Evolutionary conservation across 2,797 vertebrate genomes (phyloP).

Genomic region (Enteromius thamalakanensis): DNA sequence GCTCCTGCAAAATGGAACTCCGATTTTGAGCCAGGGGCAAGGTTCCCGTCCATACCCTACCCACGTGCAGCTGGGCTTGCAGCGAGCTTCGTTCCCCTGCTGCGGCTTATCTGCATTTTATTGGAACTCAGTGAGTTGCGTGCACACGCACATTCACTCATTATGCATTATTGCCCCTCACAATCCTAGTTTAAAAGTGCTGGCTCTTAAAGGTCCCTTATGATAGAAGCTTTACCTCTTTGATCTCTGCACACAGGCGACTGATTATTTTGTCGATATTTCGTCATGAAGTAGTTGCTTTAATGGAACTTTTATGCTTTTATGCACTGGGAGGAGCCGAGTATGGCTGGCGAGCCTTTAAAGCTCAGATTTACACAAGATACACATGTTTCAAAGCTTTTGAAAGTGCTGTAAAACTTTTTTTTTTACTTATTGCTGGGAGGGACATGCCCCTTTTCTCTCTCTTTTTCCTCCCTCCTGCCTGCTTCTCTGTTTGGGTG

Average conservation of each 20-base stretch:
- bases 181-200: constrained; percentile 40
- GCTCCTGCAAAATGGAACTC: constrained; percentile 40
- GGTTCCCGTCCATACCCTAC: constrained; percentile 3
- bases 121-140: constrained; percentile 19
- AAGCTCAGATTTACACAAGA: constrained; percentile 7
- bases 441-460: constrained; percentile 26
- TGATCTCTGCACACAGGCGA: constrained; percentile 41
- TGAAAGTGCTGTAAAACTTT: constrained; percentile 25
- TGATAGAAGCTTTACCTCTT: constrained; percentile 40
- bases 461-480: constrained; percentile 4
- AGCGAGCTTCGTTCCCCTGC: constrained; percentile 6
- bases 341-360: neutral
- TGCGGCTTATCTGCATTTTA: constrained; percentile 40
- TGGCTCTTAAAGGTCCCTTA: constrained; percentile 43
- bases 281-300: constrained; percentile 18
- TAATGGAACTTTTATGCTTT: constrained; percentile 52
- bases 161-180: constrained; percentile 40
- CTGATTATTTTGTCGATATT: constrained; percentile 38
- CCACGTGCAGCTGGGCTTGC: constrained; percentile 40
- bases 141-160: constrained; percentile 1
- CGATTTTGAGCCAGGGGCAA: constrained; percentile 34
- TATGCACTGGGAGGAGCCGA: constrained; percentile 29
- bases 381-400: constrained; percentile 31
- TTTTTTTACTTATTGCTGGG: constrained; percentile 18
- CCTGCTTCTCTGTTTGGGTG: constrained; percentile 39